Evolutionary conservation across 2,797 vertebrate species (phyloP), one percentile per base, ranked within the genome.

Genomic region (Atherinosoma microstoma): DNA sequence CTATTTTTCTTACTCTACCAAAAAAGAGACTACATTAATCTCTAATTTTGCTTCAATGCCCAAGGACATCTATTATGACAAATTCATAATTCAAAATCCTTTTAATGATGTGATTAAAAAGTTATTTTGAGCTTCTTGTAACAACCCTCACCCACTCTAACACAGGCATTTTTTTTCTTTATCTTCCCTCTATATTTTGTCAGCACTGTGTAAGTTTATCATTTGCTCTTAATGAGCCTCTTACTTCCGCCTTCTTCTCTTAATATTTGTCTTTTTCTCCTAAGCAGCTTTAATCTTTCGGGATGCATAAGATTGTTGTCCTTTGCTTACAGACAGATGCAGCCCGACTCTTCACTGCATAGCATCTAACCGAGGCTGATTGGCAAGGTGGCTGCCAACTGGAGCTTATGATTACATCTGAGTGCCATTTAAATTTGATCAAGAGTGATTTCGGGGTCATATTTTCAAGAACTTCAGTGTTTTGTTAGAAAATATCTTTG

Each of bases 21-120:
- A 72, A 58, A 32, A 42, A 38, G 27, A 4, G 56, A 66, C 71
- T 10, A 66, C 61, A 67, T 67, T 38, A 35, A 62, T 51, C 62
- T 82, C 81, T 85, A 78, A 86, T 84, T 85, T 85, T 78, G 59
- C 81, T 84, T 68, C 65, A 27, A 58, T 18, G 87, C 85, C 82
- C 89, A 80, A 79, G 88, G 87, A 89, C 75, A 84, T 85, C 82
- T 82, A 78, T 86, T 87, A 90, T 90, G 90, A 91, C 84, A 91
- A 92, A 93, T 92, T 91, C 88, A 89, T 90, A 88, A 92, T 92
- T 93, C 86, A 91, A 91, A 91, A 85, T 88, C 78, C 63, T 86
- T 92, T 93, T 94, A 94, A 93, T 93, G 91, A 94, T 89, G 90
- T 92, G 89, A 94, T 94, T 94, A 94, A 92, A 94, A 93, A 92